A percentile compares a stretch with the other conserved stretches of the same genome.
Evolutionary conservation across 2,888 invertebrate genomes (phyloP).

Genomic region (Dryomyza anilis): DNA sequence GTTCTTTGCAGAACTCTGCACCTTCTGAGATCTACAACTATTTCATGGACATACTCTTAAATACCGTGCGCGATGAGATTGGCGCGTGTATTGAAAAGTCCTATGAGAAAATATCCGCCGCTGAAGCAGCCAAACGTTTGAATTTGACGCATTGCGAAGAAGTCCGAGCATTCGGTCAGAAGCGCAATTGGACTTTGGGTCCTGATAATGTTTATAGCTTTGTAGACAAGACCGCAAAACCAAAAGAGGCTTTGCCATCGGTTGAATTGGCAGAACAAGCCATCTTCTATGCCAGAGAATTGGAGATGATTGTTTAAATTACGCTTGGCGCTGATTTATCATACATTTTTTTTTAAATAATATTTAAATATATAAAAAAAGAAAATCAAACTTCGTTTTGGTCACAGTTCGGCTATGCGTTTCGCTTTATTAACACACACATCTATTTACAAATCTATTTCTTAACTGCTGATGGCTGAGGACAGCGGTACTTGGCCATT

Average conservation of each 20-base stretch:
- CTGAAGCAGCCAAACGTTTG: conserved; percentile 87
- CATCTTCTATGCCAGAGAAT: conserved; percentile 94
- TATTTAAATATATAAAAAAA: conserved; percentile 21
- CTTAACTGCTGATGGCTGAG: conserved; percentile 72
- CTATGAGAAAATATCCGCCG: conserved; percentile 84
- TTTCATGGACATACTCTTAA: conserved; percentile 94
- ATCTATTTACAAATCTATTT: conserved; percentile 41
- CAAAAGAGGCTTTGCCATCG: conserved; percentile 83
- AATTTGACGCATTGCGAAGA: conserved; percentile 80
- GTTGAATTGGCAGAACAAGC: conserved; percentile 90
- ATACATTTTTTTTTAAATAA: background rate
- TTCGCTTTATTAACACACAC: background rate
- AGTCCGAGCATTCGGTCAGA: conserved; percentile 78
- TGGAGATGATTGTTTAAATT: conserved; percentile 97
- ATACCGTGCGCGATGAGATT: conserved; percentile 95
- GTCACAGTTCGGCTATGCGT: background rate
- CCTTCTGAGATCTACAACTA: conserved; percentile 95
- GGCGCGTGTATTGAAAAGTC: conserved; percentile 96
- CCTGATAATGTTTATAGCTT: conserved; percentile 84
- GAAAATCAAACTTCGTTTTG: conserved; percentile 24
- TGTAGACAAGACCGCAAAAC: conserved; percentile 75
- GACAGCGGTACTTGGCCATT: conserved; percentile 78
- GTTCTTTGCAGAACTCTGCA: conserved; percentile 77
- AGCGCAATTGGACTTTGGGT: conserved; percentile 84
- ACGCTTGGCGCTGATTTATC: background rate